Evolutionary conservation across 2,888 invertebrate species (phyloP).

Genomic region (Galerucella calmariensis): DNA sequence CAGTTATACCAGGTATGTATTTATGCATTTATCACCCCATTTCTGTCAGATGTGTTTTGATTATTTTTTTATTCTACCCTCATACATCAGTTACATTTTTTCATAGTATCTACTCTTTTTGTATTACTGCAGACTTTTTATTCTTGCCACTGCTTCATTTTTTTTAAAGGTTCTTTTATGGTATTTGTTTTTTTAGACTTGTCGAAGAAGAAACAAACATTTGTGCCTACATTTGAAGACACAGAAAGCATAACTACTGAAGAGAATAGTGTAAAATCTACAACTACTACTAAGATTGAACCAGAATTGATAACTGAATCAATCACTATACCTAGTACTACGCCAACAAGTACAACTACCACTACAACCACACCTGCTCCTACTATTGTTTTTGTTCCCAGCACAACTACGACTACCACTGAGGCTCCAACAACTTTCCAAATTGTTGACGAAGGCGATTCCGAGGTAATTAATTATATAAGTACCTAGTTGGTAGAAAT

Average conservation of each 20-base stretch:
- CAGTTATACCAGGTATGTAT: slow-evolving; percentile 55
- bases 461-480: slow-evolving; percentile 34
- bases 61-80: no score
- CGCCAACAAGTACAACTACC: slow-evolving; percentile 51
- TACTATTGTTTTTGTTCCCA: slow-evolving; percentile 38
- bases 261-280: slow-evolving; percentile 34
- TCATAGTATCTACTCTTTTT: no score
- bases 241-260: slow-evolving; percentile 43
- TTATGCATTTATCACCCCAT: background rate
- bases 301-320: slow-evolving; percentile 35
- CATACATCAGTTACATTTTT: no score
- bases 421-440: slow-evolving; percentile 45
- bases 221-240: slow-evolving; percentile 38
- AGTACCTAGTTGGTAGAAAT: background rate
- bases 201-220: slow-evolving; percentile 43
- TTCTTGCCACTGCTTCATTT: background rate
- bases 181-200: slow-evolving; percentile 2
- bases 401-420: slow-evolving; percentile 40
- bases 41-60: no score
- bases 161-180: background rate
- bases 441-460: slow-evolving; percentile 52
- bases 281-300: slow-evolving; percentile 43
- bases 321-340: slow-evolving; percentile 44
- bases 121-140: no score
- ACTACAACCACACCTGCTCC: slow-evolving; percentile 50